Conservation (phyloP, 2,888 invertebrate genomes). For the Trachelus stipa region DNA sequence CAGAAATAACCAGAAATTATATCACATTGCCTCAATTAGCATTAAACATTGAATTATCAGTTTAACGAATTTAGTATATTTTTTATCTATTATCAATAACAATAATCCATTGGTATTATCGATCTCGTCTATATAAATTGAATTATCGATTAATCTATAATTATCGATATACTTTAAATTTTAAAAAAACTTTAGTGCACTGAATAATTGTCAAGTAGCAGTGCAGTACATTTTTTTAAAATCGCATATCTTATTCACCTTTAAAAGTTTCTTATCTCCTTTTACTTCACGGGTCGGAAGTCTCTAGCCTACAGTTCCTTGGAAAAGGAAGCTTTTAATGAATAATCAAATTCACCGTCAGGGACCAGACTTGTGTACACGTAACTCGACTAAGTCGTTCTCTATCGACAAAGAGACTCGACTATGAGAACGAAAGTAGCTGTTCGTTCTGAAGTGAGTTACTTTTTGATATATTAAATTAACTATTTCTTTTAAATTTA, state of each 20-base stretch:
- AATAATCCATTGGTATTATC: not conserved
- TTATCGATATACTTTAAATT: too few species aligned
- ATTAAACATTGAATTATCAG: too few species aligned
- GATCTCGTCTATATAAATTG: not conserved
- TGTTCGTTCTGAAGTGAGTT: not conserved
- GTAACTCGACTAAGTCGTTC: too few species aligned
- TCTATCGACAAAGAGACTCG: not conserved
- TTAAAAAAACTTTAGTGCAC: too few species aligned
- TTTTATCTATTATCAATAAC: not conserved
- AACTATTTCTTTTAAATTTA: not conserved
- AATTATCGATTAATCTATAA: not conserved
- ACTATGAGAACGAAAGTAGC: not conserved
- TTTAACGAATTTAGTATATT: too few species aligned
- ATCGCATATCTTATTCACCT: not conserved
- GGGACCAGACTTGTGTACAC: not conserved
- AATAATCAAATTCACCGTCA: not conserved
- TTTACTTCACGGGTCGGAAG: not conserved
- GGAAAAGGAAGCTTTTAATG: not conserved
- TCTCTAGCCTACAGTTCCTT: not conserved
- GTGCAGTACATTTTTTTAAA: not conserved
- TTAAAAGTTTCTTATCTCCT: not conserved
- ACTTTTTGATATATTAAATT: not conserved
- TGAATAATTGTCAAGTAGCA: not conserved
- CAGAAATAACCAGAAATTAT: too few species aligned
- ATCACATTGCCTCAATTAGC: not conserved